phyloP scores from a whole-genome alignment of 2,797 vertebrate species.

The Martes flavigula region DNA sequence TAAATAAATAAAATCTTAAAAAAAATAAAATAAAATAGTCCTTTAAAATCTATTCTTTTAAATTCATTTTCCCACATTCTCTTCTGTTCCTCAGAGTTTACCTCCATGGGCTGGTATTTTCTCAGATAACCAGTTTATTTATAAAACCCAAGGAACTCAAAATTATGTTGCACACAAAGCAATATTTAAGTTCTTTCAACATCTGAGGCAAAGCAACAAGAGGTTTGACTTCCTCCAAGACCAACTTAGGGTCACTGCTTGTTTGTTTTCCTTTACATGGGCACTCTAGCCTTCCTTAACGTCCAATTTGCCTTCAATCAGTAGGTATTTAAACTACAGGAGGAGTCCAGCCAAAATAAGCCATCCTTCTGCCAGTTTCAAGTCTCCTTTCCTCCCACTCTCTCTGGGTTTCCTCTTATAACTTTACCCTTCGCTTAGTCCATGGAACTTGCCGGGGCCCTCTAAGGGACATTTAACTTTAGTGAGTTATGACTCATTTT shows the following conservation, averaged over 20 bases:
- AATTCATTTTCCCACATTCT: not conserved
- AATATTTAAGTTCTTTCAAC: constrained; percentile 52
- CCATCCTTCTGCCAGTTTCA: constrained; percentile 7
- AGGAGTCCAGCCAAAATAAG: constrained; percentile 61
- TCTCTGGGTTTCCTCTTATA: constrained; percentile 54
- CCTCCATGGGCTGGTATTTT: not conserved
- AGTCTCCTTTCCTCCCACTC: constrained; percentile 17
- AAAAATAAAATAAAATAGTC: not conserved
- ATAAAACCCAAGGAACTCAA: constrained; percentile 36
- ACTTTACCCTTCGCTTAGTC: constrained; percentile 42
- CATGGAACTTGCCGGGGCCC: not conserved
- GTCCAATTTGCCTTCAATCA: constrained; percentile 66
- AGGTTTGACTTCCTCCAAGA: constrained; percentile 33
- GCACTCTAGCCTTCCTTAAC: constrained; percentile 37
- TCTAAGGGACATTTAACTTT: constrained; percentile 40
- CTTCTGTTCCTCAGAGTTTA: not conserved
- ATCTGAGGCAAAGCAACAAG: constrained; percentile 42
- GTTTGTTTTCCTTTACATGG: constrained; percentile 66
- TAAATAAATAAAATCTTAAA: no score
- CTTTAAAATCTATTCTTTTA: not conserved
- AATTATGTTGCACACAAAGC: constrained; percentile 15
- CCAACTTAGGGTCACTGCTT: not conserved
- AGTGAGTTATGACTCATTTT: not conserved
- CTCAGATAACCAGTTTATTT: constrained; percentile 51
- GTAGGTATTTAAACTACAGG: constrained; percentile 57